Conservation (phyloP, 2,797 vertebrate species). For the Danio kyathit region DNA sequence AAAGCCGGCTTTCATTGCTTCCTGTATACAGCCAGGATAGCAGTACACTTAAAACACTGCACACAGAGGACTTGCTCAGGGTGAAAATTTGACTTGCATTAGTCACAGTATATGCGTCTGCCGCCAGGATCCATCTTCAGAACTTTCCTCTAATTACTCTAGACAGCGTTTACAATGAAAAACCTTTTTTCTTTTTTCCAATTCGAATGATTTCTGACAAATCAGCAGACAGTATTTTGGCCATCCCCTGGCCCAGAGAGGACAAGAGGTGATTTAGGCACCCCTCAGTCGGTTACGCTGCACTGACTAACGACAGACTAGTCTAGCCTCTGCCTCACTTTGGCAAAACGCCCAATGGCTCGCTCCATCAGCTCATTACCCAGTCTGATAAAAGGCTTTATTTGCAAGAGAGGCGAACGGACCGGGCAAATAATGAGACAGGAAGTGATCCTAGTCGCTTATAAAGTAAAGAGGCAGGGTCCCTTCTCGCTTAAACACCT, state of each 20-base stretch:
- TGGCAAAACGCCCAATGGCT: conserved; percentile 71
- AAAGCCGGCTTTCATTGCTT: conserved; percentile 55
- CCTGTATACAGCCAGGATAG: conserved; percentile 15
- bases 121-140: conserved; percentile 30
- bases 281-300: conserved; percentile 57
- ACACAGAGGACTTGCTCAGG: conserved; percentile 6
- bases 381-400: conserved; percentile 72
- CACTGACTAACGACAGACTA: conserved; percentile 68
- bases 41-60: conserved; percentile 27
- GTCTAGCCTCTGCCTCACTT: conserved; percentile 52
- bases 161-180: conserved; percentile 26
- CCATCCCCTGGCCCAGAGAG: conserved; percentile 41
- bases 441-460: conserved; percentile 57
- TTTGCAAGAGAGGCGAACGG: conserved; percentile 60
- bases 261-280: conserved; percentile 55
- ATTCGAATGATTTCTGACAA: conserved; percentile 15
- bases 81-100: conserved; percentile 52
- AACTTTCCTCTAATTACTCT: conserved; percentile 44
- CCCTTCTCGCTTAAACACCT: conserved; percentile 27
- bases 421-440: conserved; percentile 68
- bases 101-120: conserved; percentile 40
- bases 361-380: conserved; percentile 74
- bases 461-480: conserved; percentile 49
- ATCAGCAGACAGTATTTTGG: conserved; percentile 55
- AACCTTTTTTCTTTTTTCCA: neutral